A percentile compares a stretch with the other conserved stretches of the same genome.
These are phyloP conservation scores for Maconellicoccus hirsutus DNA, from an alignment of 1,140 invertebrate species.

Conservation along the genomic window DNA sequence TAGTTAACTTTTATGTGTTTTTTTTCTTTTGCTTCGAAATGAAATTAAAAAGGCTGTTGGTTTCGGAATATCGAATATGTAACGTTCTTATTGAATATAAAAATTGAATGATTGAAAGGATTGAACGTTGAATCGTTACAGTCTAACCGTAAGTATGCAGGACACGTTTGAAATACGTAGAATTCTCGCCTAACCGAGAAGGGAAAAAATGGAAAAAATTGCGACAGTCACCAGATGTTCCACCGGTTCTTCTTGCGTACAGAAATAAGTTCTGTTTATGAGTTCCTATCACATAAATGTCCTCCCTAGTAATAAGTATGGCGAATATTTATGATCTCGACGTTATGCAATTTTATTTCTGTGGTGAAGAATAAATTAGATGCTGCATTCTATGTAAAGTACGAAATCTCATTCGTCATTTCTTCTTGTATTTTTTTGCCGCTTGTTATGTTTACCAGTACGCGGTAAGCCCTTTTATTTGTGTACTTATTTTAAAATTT, in stretches of 20 bases:
- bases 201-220: constrained; percentile 6
- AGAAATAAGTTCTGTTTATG: constrained; percentile 19
- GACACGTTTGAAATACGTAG: constrained; percentile 16
- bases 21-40: constrained; percentile 4
- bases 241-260: constrained; percentile 10
- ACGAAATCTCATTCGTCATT: neutral
- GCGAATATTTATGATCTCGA: constrained; percentile 1
- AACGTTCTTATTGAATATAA: constrained; percentile 16
- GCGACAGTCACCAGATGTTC: constrained; percentile 16
- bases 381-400: neutral
- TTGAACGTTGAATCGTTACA: constrained; percentile 11
- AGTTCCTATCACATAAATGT: constrained; percentile 19
- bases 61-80: constrained; percentile 3
- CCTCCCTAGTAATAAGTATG: neutral
- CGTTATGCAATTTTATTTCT: constrained; percentile 14
- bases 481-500: neutral
- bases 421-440: neutral
- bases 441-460: neutral
- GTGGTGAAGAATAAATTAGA: neutral
- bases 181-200: constrained; percentile 10
- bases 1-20: neutral
- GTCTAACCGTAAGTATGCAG: constrained; percentile 14
- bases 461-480: neutral
- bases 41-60: neutral
- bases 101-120: constrained; percentile 16